A percentile compares a stretch with the other conserved stretches of the same genome.
These are phyloP conservation scores for Branchipolynoe longqiensis DNA, from an alignment of 2,888 invertebrate genomes.

Conservation along the genomic window DNA sequence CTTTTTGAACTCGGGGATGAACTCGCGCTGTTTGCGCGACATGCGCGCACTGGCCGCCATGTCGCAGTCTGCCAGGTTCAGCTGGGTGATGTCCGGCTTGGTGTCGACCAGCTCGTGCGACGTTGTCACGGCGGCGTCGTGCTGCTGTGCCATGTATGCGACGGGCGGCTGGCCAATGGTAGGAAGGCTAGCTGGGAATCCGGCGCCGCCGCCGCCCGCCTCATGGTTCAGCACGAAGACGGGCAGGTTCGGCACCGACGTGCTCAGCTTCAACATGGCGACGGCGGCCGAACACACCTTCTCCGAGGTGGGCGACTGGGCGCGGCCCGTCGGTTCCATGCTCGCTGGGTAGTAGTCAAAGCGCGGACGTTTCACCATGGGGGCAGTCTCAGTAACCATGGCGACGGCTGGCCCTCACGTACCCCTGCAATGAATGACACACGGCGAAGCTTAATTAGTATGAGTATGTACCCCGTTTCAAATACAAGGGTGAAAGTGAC, in stretches of 20 bases:
- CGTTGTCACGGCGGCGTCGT: neutral
- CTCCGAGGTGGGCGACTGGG: slow-evolving; percentile 61
- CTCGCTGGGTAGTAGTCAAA: neutral
- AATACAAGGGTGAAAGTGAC: too few relatives aligned
- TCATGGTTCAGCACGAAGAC: slow-evolving; percentile 42
- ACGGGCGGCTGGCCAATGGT: slow-evolving; percentile 35
- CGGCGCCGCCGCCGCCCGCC: neutral
- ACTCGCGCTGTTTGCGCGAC: slow-evolving; percentile 91
- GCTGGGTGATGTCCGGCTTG: slow-evolving; percentile 24
- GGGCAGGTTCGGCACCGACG: slow-evolving; percentile 32
- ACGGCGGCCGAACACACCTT: slow-evolving; percentile 64
- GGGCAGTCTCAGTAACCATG: slow-evolving; percentile 48
- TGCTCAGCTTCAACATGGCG: slow-evolving; percentile 64
- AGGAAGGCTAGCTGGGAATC: neutral
- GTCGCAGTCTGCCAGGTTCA: neutral
- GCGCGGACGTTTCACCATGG: slow-evolving; percentile 42
- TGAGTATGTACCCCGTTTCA: too few relatives aligned
- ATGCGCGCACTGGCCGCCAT: neutral
- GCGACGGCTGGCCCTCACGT: slow-evolving; percentile 32
- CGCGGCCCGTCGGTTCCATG: slow-evolving; percentile 54
- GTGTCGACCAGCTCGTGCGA: neutral
- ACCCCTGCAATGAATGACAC: slow-evolving; percentile 1
- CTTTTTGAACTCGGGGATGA: slow-evolving; percentile 97
- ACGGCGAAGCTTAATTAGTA: too few relatives aligned
- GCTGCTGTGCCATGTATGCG: slow-evolving; percentile 20